A percentile compares a stretch with the other conserved stretches of the same genome.
Evolutionary conservation across 2,888 invertebrate genomes (phyloP).

Genomic region (Drosophila peninsularis): DNA sequence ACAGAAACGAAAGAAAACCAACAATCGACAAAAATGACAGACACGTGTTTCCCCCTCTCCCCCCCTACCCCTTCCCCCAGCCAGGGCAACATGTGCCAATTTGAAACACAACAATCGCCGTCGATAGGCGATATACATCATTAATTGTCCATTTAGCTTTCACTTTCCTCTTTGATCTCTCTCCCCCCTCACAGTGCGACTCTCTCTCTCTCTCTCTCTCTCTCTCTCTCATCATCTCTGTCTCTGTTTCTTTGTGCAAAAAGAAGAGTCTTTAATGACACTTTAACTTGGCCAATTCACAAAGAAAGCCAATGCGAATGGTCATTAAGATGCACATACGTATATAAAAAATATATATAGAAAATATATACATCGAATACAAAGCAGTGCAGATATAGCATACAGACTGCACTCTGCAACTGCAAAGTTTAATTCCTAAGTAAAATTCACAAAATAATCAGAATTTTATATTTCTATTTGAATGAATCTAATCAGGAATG

Average conservation of each 20-base stretch:
- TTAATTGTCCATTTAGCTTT: conserved; percentile 55
- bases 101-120: conserved; percentile 24
- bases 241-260: conserved; percentile 2
- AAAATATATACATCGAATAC: not conserved
- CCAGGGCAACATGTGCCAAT: conserved; percentile 24
- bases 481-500: not conserved
- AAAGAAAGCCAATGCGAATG: conserved; percentile 31
- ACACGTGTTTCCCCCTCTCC: conserved; percentile 34
- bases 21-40: conserved; percentile 28
- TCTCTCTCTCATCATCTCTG: not conserved
- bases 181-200: not conserved
- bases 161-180: conserved; percentile 44
- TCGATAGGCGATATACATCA: conserved; percentile 41
- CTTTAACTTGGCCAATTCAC: conserved; percentile 24
- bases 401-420: not conserved
- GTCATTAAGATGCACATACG: conserved; percentile 15
- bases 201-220: not conserved
- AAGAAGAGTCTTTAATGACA: conserved; percentile 37
- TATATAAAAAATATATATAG: not conserved
- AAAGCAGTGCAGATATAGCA: conserved; percentile 1
- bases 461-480: not conserved
- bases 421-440: not conserved
- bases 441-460: not conserved
- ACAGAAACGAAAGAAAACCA: conserved; percentile 1
- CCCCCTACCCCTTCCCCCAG: not conserved